Conservation (phyloP, 2,113 vertebrate genomes). For the Peromyscus californicus region DNA sequence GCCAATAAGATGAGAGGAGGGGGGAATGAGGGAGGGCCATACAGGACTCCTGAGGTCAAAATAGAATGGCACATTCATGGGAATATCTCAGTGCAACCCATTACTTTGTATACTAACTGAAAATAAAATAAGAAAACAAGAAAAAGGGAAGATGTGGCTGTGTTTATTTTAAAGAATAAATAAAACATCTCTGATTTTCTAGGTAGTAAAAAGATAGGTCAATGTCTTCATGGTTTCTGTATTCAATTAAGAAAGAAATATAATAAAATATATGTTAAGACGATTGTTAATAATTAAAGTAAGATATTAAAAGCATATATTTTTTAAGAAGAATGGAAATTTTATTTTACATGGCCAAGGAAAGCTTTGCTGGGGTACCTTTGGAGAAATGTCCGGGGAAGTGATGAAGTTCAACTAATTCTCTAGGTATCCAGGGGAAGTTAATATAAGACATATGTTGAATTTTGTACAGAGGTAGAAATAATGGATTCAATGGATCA, state of each 20-base stretch:
- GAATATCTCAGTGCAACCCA: background rate
- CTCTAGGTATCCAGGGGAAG: background rate
- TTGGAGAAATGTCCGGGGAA: too few species aligned
- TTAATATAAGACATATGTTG: background rate
- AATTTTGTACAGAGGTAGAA: background rate
- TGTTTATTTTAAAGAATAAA: background rate
- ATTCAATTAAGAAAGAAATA: background rate
- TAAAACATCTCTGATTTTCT: background rate
- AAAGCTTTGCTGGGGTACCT: too few species aligned
- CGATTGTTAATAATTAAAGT: background rate
- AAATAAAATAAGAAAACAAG: background rate
- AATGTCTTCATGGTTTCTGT: background rate
- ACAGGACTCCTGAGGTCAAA: background rate
- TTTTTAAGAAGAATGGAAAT: too few species aligned
- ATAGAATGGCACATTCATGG: background rate
- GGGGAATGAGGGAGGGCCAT: background rate
- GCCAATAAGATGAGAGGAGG: background rate
- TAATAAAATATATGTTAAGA: too few species aligned
- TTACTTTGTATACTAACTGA: background rate
- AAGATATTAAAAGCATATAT: background rate
- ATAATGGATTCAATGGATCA: background rate
- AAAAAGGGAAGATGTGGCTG: background rate
- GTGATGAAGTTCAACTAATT: background rate
- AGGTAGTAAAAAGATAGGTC: background rate
- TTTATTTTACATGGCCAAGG: too few species aligned